Percentiles rank a stretch among this genome's conserved stretches.
These are phyloP conservation scores for Drosophila ficusphila DNA, from an alignment of 1,140 invertebrate species.

Conservation along the genomic window DNA sequence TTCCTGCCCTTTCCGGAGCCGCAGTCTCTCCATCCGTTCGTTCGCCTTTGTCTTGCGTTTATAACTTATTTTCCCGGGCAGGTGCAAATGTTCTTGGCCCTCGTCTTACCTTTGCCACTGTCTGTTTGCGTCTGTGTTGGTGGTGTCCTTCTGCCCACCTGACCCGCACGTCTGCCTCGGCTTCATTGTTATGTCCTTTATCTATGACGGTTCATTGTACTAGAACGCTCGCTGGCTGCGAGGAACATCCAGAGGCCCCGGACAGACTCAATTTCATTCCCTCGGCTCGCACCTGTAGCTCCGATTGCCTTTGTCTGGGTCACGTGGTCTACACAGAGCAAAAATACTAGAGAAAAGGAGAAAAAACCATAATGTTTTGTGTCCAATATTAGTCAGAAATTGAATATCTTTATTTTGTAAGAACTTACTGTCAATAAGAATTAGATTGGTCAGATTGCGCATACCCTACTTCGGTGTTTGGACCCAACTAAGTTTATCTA, in stretches of 20 bases:
- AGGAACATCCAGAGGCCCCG: conserved; percentile 12
- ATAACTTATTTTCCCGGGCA: conserved; percentile 74
- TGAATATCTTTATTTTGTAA: too few species aligned
- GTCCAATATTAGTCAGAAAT: neutral
- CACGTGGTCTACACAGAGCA: conserved; percentile 46
- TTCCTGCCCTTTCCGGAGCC: conserved; percentile 26
- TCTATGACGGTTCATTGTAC: conserved; percentile 79
- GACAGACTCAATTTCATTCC: conserved; percentile 27
- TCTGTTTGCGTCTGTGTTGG: conserved; percentile 11
- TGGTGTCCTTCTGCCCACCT: conserved; percentile 20
- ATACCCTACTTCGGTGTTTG: too few species aligned
- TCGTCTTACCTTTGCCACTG: conserved; percentile 20
- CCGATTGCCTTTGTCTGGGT: conserved; percentile 49
- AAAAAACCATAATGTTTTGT: too few species aligned
- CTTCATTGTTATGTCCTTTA: conserved; percentile 79
- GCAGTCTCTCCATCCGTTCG: conserved; percentile 21
- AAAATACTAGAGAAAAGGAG: too few species aligned
- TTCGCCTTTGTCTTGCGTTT: conserved; percentile 68
- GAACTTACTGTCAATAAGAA: too few species aligned
- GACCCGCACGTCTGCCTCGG: conserved; percentile 67
- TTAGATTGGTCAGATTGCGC: too few species aligned
- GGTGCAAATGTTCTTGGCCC: conserved; percentile 70
- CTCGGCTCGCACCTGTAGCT: conserved; percentile 62
- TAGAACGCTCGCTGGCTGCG: conserved; percentile 27
- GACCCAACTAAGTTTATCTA: too few species aligned